Conservation (phyloP, 2,113 vertebrate genomes). For the Toxostoma redivivum region DNA sequence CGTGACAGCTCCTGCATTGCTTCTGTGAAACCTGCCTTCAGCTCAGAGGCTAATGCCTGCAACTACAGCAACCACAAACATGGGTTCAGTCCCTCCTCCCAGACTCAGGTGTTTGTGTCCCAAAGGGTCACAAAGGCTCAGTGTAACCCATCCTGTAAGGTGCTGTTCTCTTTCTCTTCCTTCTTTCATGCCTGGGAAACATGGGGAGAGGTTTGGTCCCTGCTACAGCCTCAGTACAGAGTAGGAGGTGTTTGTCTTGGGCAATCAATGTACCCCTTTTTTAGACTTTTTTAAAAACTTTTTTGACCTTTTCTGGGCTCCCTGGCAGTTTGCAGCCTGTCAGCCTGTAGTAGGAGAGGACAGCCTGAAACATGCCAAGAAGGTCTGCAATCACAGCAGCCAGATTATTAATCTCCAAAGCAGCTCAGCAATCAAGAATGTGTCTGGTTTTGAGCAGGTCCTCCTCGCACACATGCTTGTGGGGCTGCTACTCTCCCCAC, state of each 20-base stretch:
- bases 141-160: neutral
- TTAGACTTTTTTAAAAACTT: neutral
- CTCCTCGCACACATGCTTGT: neutral
- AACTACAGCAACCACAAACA: slow-evolving; percentile 71
- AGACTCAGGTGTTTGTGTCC: neutral
- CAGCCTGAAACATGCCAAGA: slow-evolving; percentile 17
- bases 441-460: neutral
- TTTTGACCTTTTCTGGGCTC: neutral
- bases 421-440: neutral
- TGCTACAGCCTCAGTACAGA: neutral
- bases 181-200: neutral
- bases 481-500: neutral
- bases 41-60: slow-evolving; percentile 90
- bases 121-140: neutral
- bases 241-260: neutral
- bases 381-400: neutral
- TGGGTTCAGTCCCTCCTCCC: neutral
- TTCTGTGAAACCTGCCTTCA: slow-evolving; percentile 86
- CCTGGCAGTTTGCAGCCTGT: slow-evolving; percentile 29
- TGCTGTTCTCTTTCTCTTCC: neutral
- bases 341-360: neutral
- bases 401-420: slow-evolving; percentile 7
- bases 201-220: neutral
- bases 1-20: slow-evolving; percentile 84
- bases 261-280: neutral